Evolutionary conservation across 2,113 vertebrate genomes (phyloP).

Genomic region (Calidris pygmaea): DNA sequence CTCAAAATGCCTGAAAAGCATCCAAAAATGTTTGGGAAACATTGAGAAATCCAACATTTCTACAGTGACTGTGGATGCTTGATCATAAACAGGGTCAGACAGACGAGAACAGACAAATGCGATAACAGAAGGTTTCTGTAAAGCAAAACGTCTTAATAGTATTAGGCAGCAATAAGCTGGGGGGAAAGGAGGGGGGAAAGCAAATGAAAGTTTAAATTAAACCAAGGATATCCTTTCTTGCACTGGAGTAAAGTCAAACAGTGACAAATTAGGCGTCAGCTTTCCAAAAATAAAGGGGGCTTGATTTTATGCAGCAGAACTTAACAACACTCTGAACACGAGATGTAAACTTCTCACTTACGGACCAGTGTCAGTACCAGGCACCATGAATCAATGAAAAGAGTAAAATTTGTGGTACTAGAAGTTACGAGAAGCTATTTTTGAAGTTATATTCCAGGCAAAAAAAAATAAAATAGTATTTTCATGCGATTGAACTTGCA

Average conservation of each 20-base stretch:
- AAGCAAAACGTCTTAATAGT: background rate
- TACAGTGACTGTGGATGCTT: background rate
- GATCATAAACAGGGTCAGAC: background rate
- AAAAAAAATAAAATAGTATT: background rate
- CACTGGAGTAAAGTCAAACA: accelerated
- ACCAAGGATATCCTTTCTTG: background rate
- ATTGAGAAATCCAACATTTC: background rate
- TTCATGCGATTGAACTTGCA: background rate
- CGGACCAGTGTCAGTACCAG: background rate
- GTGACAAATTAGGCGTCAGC: background rate
- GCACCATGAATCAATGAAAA: background rate
- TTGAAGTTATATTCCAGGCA: background rate
- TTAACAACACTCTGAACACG: background rate
- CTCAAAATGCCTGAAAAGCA: background rate
- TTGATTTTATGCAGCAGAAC: background rate
- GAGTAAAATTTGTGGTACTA: background rate
- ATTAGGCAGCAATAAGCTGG: background rate
- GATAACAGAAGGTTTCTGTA: background rate
- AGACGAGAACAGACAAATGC: background rate
- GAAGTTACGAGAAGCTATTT: background rate
- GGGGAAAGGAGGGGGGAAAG: background rate
- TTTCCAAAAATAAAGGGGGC: background rate
- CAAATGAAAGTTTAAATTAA: background rate
- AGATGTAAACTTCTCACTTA: background rate
- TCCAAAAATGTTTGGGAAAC: background rate